Conservation (phyloP, 2,797 vertebrate species). For the Pangasius macronema region DNA sequence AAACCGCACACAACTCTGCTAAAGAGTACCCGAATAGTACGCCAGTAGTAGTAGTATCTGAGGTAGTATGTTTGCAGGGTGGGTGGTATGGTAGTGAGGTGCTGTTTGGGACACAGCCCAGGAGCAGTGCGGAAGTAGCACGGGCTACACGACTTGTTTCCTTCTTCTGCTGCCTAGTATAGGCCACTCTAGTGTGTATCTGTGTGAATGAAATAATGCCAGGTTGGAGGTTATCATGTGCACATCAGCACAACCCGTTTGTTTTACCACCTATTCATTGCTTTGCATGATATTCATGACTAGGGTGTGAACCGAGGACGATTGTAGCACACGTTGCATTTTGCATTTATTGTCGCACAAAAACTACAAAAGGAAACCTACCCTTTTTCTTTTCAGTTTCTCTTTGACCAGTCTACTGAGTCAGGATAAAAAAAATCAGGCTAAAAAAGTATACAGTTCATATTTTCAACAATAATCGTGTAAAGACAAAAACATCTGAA, state of each 20-base stretch:
- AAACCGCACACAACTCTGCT: background rate
- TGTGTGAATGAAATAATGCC: background rate
- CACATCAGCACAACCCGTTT: background rate
- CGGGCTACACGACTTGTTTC: conserved; percentile 14
- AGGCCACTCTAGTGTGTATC: background rate
- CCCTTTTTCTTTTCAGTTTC: background rate
- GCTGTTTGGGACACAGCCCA: conserved; percentile 17
- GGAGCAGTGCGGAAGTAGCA: conserved; percentile 76
- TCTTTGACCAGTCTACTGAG: background rate
- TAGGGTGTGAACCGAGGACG: background rate
- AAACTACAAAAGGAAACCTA: background rate
- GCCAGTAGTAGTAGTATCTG: background rate
- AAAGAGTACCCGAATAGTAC: background rate
- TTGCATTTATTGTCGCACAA: background rate
- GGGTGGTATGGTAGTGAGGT: background rate
- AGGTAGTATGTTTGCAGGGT: background rate
- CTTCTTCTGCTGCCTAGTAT: conserved; percentile 5
- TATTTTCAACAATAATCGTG: background rate
- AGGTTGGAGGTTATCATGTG: background rate
- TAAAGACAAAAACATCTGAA: background rate
- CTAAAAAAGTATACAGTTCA: background rate
- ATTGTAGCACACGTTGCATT: background rate
- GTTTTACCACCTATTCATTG: background rate
- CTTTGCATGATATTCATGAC: background rate
- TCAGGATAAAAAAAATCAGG: background rate